Evolutionary conservation across 2,113 vertebrate genomes (phyloP), one percentile per base, ranked within the genome.

Genomic region (Peromyscus leucopus): DNA sequence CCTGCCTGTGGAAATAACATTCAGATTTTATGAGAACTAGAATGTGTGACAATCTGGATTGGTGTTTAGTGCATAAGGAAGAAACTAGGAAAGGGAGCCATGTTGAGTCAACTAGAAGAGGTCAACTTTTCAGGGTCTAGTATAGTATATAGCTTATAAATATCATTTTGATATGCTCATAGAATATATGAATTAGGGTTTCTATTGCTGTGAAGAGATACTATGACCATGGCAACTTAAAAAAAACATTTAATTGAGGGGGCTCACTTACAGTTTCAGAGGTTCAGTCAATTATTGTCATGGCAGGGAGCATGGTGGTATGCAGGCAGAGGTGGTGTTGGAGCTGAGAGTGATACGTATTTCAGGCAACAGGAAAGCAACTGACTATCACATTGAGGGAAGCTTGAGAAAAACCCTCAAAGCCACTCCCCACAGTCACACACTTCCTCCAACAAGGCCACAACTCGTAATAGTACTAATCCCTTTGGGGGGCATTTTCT

Each of bases 11-110:
- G 76, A 89, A 94, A 95, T 72, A 31, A 26, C 61, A 72, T 87
- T 87, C 89, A 74, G 90, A 21, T 88, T 96, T 93, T 89, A 89
- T 82, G 95, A 92, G n/a, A 28, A 93, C 71, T 87, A 79, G 67
- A 90, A 57, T 57, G 15, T 80, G 3, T 89, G 86, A 48, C 4
- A 24, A 36, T 97, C n/a, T 94, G 67, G 75, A 75, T 42, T 92
- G 31, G n/a, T 36, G 63, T 51, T 86, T 87, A 89, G 74, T 48
- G 26, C 42, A 33, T 48, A 69, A 82, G 21, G 8, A 90, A 89
- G 24, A 24, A 22, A 90, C n/a, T 89, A 42, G 39, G 9, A 63
- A 69, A 65, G 48, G 74, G 59, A 91, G 5, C 11, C 24, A 65
- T 2, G 4, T 42, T 79, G 86, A 90, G 48, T 86, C 78, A 69